Evolutionary conservation across 1,140 invertebrate genomes (phyloP).

Genomic region (Drosophila lowei): DNA sequence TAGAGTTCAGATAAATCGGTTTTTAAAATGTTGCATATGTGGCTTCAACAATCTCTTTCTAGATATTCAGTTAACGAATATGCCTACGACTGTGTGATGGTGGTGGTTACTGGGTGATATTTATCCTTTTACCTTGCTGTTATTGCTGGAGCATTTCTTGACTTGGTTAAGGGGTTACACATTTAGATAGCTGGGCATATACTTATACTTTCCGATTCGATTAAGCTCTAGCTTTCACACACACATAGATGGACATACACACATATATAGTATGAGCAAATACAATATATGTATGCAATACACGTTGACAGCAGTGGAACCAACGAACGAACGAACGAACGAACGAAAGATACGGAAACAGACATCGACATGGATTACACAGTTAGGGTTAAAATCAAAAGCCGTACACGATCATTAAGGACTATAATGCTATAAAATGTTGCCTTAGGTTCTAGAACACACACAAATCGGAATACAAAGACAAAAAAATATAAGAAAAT

Average conservation of each 20-base stretch:
- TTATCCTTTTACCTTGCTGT: too few species aligned
- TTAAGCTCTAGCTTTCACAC: background rate
- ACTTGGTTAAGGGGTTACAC: too few species aligned
- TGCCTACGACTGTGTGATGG: constrained; percentile 31
- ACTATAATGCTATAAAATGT: constrained; percentile 8
- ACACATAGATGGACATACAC: constrained; percentile 25
- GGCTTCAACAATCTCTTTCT: constrained; percentile 54
- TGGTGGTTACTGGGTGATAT: background rate
- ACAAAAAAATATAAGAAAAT: constrained; percentile 8
- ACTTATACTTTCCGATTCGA: constrained; percentile 3
- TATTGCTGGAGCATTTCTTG: too few species aligned
- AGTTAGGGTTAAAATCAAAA: constrained; percentile 35
- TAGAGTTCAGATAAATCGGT: constrained; percentile 47
- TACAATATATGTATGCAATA: constrained; percentile 2
- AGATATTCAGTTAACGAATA: constrained; percentile 75
- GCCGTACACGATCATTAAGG: constrained; percentile 23
- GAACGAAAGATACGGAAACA: constrained; percentile 5
- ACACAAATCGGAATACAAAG: constrained; percentile 26
- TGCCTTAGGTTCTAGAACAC: constrained; percentile 43
- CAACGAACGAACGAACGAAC: too few species aligned
- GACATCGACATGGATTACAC: constrained; percentile 49
- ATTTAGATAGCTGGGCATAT: background rate
- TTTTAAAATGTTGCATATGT: constrained; percentile 33
- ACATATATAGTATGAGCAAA: too few species aligned
- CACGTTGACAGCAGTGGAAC: constrained; percentile 16